A percentile compares a stretch with the other conserved stretches of the same genome.
Conservation (phyloP, 2,888 invertebrate genomes). For the Eubasilissa splendida region DNA sequence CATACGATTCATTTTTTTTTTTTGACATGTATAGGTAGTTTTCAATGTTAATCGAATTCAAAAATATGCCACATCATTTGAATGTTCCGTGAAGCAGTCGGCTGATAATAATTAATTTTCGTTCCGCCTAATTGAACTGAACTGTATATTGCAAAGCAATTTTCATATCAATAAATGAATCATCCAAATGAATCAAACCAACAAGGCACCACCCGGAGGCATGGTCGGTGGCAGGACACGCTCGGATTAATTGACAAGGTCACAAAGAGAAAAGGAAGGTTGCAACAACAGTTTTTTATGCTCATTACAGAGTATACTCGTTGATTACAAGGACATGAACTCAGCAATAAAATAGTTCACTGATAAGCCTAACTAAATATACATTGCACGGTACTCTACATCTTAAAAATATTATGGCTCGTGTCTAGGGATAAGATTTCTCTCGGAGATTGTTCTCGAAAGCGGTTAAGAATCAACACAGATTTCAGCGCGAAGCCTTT, state of each 20-base stretch:
- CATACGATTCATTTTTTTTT: too few species aligned
- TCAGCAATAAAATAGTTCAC: conserved; percentile 29
- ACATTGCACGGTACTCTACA: too few species aligned
- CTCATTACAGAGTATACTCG: background rate
- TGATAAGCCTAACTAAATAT: conserved; percentile 21
- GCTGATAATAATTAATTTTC: background rate
- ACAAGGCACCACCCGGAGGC: background rate
- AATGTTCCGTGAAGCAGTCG: background rate
- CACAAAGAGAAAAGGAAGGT: conserved; percentile 35
- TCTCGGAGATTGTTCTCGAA: too few species aligned
- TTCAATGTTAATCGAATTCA: too few species aligned
- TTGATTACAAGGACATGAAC: conserved; percentile 41
- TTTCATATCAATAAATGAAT: conserved; percentile 29
- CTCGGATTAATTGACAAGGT: conserved; percentile 36
- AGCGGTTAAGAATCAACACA: too few species aligned
- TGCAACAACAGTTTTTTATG: conserved; percentile 29
- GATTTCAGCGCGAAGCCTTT: too few species aligned
- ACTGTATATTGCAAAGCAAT: conserved; percentile 10
- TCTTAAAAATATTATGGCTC: too few species aligned
- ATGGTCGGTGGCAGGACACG: conserved; percentile 23
- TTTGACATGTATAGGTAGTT: too few species aligned
- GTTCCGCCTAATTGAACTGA: background rate
- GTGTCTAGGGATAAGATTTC: too few species aligned
- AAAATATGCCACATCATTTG: too few species aligned
- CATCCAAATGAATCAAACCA: conserved; percentile 9